Percentiles rank a stretch among this genome's conserved stretches.
Evolutionary conservation across 1,140 invertebrate genomes (phyloP).

Genomic region (Cydia strobilella): DNA sequence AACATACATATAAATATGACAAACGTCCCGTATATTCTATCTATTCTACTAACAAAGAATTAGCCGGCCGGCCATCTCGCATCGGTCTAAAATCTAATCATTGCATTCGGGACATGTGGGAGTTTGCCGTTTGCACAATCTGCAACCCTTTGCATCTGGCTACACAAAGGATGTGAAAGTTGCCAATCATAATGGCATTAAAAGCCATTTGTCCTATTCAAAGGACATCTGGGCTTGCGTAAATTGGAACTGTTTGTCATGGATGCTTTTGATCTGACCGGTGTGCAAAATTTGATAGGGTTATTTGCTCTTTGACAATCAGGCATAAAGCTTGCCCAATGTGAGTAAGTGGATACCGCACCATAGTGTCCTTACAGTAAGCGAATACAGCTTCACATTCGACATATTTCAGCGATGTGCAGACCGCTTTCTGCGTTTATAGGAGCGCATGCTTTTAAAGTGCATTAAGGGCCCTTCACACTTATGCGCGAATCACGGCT

Average conservation of each 20-base stretch:
- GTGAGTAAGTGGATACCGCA: background rate
- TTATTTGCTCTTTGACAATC: background rate
- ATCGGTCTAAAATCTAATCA: background rate
- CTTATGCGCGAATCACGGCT: too few relatives aligned
- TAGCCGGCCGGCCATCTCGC: background rate
- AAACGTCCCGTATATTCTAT: background rate
- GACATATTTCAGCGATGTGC: too few relatives aligned
- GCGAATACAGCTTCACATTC: too few relatives aligned
- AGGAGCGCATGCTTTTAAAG: background rate
- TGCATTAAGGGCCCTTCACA: too few relatives aligned
- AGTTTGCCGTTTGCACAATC: background rate
- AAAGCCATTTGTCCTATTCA: conserved; percentile 1
- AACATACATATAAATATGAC: background rate
- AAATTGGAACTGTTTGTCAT: conserved; percentile 13
- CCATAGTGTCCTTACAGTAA: too few relatives aligned
- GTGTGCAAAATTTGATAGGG: background rate
- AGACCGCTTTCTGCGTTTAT: too few relatives aligned
- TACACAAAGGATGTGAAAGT: conserved; percentile 1
- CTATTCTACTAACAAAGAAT: background rate
- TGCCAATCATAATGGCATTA: conserved; percentile 8
- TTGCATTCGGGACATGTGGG: background rate
- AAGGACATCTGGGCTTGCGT: background rate
- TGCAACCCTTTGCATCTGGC: conserved; percentile 16
- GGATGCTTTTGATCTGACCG: background rate
- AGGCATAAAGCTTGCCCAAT: background rate